A percentile compares a stretch with the other conserved stretches of the same genome.
These are phyloP conservation scores for Sebastes jordani DNA, from an alignment of 2,797 vertebrate genomes.

Conservation along the genomic window DNA sequence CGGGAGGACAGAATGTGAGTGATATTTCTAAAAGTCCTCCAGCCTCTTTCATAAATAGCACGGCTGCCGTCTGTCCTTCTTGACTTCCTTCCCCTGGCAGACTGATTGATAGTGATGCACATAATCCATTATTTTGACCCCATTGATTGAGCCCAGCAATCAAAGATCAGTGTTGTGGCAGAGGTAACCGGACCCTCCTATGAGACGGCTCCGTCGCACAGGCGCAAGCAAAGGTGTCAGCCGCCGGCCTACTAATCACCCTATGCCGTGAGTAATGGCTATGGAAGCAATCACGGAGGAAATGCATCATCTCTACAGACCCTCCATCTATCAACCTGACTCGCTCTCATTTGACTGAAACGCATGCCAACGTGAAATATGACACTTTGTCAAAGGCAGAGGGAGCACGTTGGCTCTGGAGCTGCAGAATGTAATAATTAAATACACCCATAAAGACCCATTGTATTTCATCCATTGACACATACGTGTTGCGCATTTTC, in stretches of 20 bases:
- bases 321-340: conserved; percentile 73
- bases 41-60: conserved; percentile 49
- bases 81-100: conserved; percentile 9
- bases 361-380: conserved; percentile 73
- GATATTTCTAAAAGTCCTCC: conserved; percentile 48
- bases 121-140: conserved; percentile 68
- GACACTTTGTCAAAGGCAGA: conserved; percentile 67
- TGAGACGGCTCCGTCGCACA: conserved; percentile 53
- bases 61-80: conserved; percentile 37
- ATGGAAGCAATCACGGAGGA: conserved; percentile 74
- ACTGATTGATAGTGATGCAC: conserved; percentile 60
- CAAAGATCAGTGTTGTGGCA: conserved; percentile 59
- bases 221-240: conserved; percentile 63
- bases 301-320: conserved; percentile 77
- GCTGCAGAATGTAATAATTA: conserved; percentile 72
- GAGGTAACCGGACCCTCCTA: conserved; percentile 61
- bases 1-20: conserved; percentile 34
- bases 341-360: conserved; percentile 78
- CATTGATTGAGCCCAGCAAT: conserved; percentile 64
- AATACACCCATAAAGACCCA: conserved; percentile 58
- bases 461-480: conserved; percentile 68
- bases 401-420: conserved; percentile 31
- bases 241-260: conserved; percentile 72
- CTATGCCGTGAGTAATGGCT: conserved; percentile 73
- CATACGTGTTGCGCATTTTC: conserved; percentile 41